These are phyloP conservation scores for Toxotes chatareus DNA, from an alignment of 2,113 vertebrate species.

Conservation along the genomic window DNA sequence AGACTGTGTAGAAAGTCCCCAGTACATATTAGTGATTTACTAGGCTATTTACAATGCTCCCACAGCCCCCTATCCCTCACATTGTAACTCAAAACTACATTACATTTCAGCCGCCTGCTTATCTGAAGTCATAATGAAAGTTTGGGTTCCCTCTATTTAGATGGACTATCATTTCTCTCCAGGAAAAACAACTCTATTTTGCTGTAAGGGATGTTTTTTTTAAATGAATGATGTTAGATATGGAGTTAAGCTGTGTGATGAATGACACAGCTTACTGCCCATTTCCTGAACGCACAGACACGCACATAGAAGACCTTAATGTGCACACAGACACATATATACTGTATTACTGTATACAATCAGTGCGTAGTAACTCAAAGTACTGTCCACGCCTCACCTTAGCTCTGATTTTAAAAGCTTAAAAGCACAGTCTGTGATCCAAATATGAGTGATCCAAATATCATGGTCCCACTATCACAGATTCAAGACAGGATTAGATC, in stretches of 20 bases:
- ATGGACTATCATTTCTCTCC: constrained; percentile 52
- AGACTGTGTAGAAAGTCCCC: constrained; percentile 65
- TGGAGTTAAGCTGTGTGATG: constrained; percentile 26
- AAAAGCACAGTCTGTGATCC: not conserved
- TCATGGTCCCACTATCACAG: not conserved
- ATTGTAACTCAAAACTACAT: constrained; percentile 73
- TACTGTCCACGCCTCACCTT: not conserved
- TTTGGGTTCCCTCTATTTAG: constrained; percentile 60
- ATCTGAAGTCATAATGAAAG: constrained; percentile 70
- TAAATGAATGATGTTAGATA: constrained; percentile 32
- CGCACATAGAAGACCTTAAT: not conserved
- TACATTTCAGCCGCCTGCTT: constrained; percentile 68
- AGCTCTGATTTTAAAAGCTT: not conserved
- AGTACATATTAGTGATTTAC: constrained; percentile 79
- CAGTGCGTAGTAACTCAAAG: not conserved
- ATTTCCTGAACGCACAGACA: not conserved
- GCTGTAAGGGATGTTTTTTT: constrained; percentile 37
- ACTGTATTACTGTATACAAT: not conserved
- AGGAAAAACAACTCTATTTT: constrained; percentile 55
- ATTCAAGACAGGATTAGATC: not conserved
- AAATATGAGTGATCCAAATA: not conserved
- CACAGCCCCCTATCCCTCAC: constrained; percentile 52
- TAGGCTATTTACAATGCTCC: constrained; percentile 74
- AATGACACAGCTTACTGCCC: not conserved
- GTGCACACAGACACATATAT: not conserved